Conservation (phyloP, 1,140 invertebrate genomes). For the Hyphantria cunea region DNA sequence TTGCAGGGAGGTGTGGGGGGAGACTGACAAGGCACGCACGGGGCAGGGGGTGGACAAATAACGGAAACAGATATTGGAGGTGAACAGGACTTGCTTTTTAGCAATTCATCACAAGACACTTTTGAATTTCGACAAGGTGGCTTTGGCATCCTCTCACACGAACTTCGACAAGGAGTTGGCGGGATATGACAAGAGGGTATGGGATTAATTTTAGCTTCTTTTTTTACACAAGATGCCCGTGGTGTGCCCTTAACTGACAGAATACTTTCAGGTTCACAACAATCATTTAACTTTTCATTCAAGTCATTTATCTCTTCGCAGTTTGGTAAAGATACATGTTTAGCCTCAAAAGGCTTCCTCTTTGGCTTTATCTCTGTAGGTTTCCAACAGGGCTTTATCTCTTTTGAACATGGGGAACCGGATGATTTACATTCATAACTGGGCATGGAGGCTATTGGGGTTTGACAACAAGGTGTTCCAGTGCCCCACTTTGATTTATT, state of each 20-base stretch:
- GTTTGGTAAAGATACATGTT: conserved; percentile 48
- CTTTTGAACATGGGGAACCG: conserved; percentile 13
- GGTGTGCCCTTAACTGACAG: conserved; percentile 38
- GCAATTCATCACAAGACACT: background rate
- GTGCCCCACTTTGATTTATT: conserved; percentile 51
- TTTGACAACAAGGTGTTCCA: conserved; percentile 3
- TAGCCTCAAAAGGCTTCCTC: conserved; percentile 27
- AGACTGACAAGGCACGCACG: background rate
- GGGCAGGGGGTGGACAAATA: too few species aligned
- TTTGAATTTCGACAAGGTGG: conserved; percentile 37
- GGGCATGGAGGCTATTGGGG: conserved; percentile 29
- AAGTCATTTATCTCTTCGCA: conserved; percentile 38
- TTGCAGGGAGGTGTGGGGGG: background rate
- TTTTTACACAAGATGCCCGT: conserved; percentile 7
- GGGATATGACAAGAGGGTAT: conserved; percentile 37
- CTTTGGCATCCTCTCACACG: conserved; percentile 29
- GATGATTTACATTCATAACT: conserved; percentile 31
- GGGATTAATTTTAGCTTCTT: conserved; percentile 34
- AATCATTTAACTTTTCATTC: conserved; percentile 4
- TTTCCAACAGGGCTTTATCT: conserved; percentile 29
- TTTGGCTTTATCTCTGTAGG: conserved; percentile 5
- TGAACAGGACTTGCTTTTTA: too few species aligned
- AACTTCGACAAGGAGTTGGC: conserved; percentile 31
- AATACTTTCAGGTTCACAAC: conserved; percentile 32
- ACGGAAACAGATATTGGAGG: too few species aligned